phyloP scores from a whole-genome alignment of 2,888 invertebrate species.

The Eristalinus aeneus region DNA sequence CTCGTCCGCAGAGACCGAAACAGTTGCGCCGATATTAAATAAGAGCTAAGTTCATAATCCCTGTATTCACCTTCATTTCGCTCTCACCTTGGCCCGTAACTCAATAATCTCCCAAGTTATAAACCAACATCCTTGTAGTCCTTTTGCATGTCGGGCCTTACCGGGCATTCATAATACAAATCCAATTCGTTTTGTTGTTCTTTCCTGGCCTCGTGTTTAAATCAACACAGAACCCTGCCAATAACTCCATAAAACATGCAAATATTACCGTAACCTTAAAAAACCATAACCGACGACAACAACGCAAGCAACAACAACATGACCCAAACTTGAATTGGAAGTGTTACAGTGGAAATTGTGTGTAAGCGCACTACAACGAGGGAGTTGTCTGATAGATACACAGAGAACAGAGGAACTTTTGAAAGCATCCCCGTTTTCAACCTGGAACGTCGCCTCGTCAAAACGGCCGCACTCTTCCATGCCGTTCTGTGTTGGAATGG shows the following conservation, averaged over 20 bases:
- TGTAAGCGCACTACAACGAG: conserved; percentile 45
- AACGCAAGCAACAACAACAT: conserved; percentile 19
- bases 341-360: conserved; percentile 56
- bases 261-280: conserved; percentile 47
- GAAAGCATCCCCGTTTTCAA: conserved; percentile 28
- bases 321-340: conserved; percentile 47
- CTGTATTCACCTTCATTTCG: not conserved
- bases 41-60: conserved; percentile 33
- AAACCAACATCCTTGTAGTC: conserved; percentile 4
- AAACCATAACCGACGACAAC: conserved; percentile 13
- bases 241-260: conserved; percentile 57
- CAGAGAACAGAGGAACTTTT: conserved; percentile 32
- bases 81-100: conserved; percentile 3
- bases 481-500: conserved; percentile 27
- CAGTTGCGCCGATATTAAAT: conserved; percentile 27
- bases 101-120: conserved; percentile 20
- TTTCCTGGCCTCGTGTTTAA: conserved; percentile 17
- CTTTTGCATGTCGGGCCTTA: not conserved
- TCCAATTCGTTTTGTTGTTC: conserved; percentile 4
- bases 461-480: conserved; percentile 20
- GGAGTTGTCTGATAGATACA: conserved; percentile 62
- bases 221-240: conserved; percentile 36
- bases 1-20: conserved; percentile 17
- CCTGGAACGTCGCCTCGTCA: not conserved
- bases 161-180: not conserved